These are phyloP conservation scores for Cataglyphis hispanica DNA, from an alignment of 1,140 invertebrate species.

Conservation along the genomic window DNA sequence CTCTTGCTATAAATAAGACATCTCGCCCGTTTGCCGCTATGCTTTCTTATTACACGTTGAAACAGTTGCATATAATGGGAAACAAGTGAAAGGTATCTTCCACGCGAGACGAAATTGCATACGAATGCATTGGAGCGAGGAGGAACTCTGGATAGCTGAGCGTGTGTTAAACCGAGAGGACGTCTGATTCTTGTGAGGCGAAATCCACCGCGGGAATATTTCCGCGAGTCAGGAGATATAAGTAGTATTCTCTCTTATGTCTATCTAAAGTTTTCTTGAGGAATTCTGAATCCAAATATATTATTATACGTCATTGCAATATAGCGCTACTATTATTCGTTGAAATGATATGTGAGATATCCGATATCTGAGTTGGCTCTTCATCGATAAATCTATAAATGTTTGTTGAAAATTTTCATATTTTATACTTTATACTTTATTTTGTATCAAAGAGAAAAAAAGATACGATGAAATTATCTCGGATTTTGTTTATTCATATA, in stretches of 20 bases:
- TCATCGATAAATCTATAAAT: neutral
- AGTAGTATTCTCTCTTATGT: constrained; percentile 68
- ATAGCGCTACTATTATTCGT: constrained; percentile 39
- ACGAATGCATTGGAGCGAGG: constrained; percentile 69
- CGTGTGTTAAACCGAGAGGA: constrained; percentile 64
- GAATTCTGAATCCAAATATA: constrained; percentile 28
- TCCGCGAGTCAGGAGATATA: constrained; percentile 58
- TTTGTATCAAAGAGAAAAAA: neutral
- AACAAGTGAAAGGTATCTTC: constrained; percentile 69
- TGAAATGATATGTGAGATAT: constrained; percentile 19
- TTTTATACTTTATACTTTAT: constrained; percentile 8
- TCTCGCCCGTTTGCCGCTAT: constrained; percentile 30
- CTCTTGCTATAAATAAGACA: constrained; percentile 54
- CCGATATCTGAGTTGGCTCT: constrained; percentile 4
- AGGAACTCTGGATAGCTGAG: constrained; percentile 52
- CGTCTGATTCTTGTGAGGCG: constrained; percentile 54
- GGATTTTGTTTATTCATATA: neutral
- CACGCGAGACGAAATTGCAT: constrained; percentile 71
- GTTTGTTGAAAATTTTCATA: neutral
- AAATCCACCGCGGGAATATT: constrained; percentile 67
- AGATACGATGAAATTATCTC: neutral
- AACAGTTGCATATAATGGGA: constrained; percentile 62
- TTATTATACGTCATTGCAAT: constrained; percentile 46
- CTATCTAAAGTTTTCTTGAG: constrained; percentile 64
- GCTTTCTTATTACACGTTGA: constrained; percentile 67